Percentiles rank a stretch among this genome's conserved stretches.
Evolutionary conservation across 2,888 invertebrate genomes (phyloP).

Genomic region (Liopterus haemorrhoidalis): DNA sequence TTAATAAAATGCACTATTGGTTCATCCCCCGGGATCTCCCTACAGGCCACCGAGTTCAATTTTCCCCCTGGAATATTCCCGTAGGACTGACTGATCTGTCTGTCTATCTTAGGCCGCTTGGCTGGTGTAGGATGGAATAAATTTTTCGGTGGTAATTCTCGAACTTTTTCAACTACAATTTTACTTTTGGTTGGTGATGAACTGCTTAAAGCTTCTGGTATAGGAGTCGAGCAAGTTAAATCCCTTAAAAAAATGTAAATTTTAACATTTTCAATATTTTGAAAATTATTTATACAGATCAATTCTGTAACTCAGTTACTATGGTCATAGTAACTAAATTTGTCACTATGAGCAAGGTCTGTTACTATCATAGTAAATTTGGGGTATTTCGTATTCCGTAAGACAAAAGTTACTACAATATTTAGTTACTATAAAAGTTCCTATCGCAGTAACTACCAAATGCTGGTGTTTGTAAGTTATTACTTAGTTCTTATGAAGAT

Average conservation of each 20-base stretch:
- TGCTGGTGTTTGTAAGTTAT: too few relatives aligned
- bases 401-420: too few relatives aligned
- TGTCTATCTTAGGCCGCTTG: slow-evolving; percentile 9
- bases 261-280: slow-evolving; percentile 8
- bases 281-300: too few relatives aligned
- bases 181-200: slow-evolving; percentile 73
- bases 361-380: too few relatives aligned
- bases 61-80: slow-evolving; percentile 38
- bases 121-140: slow-evolving; percentile 38
- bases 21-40: slow-evolving; percentile 45
- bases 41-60: slow-evolving; percentile 44
- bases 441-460: too few relatives aligned
- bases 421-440: too few relatives aligned
- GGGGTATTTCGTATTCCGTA: too few relatives aligned
- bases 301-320: too few relatives aligned
- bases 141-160: slow-evolving; percentile 58
- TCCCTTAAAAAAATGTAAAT: slow-evolving; percentile 42
- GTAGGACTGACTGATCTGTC: slow-evolving; percentile 14
- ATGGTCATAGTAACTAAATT: too few relatives aligned
- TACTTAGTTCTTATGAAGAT: too few relatives aligned
- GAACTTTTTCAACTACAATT: slow-evolving; percentile 69
- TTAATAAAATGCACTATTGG: slow-evolving; percentile 44
- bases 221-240: slow-evolving; percentile 47
- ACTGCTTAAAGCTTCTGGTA: slow-evolving; percentile 55
- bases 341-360: too few relatives aligned